These are phyloP conservation scores for Zaprionus capensis DNA, from an alignment of 1,140 invertebrate genomes.

Conservation along the genomic window DNA sequence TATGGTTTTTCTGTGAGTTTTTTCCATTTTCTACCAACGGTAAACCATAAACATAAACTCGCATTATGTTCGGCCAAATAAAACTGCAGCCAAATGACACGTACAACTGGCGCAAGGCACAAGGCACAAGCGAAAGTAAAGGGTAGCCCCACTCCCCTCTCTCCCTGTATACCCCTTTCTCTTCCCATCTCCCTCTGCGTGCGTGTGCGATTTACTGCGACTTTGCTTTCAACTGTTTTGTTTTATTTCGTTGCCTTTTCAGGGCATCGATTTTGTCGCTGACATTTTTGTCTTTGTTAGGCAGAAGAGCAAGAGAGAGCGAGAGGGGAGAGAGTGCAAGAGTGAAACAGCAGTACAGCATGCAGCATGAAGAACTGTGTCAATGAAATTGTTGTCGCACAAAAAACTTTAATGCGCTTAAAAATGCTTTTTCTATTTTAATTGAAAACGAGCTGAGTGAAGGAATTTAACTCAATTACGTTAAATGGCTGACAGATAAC, in stretches of 20 bases:
- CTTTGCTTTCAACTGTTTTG: constrained; percentile 71
- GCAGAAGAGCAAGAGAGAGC: constrained; percentile 11
- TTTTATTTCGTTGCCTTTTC: constrained; percentile 75
- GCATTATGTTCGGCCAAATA: constrained; percentile 74
- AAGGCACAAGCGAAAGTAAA: constrained; percentile 8
- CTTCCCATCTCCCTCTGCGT: neutral
- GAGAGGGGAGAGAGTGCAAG: constrained; percentile 16
- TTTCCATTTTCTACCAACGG: constrained; percentile 5
- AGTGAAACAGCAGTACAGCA: constrained; percentile 3
- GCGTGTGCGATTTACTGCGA: constrained; percentile 71
- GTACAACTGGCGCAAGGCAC: constrained; percentile 57
- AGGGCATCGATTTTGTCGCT: constrained; percentile 77
- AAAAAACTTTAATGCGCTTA: constrained; percentile 35
- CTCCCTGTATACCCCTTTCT: neutral
- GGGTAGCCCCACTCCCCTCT: neutral
- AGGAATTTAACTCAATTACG: constrained; percentile 3
- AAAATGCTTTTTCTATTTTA: neutral
- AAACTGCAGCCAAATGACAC: constrained; percentile 80
- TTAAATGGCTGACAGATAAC: neutral
- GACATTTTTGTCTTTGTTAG: constrained; percentile 52
- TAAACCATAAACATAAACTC: constrained; percentile 74
- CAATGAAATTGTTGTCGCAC: constrained; percentile 73
- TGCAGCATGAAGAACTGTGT: constrained; percentile 62
- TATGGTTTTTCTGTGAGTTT: neutral
- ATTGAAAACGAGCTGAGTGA: neutral